Conservation (phyloP, 1,140 invertebrate genomes). For the Physella acuta region DNA sequence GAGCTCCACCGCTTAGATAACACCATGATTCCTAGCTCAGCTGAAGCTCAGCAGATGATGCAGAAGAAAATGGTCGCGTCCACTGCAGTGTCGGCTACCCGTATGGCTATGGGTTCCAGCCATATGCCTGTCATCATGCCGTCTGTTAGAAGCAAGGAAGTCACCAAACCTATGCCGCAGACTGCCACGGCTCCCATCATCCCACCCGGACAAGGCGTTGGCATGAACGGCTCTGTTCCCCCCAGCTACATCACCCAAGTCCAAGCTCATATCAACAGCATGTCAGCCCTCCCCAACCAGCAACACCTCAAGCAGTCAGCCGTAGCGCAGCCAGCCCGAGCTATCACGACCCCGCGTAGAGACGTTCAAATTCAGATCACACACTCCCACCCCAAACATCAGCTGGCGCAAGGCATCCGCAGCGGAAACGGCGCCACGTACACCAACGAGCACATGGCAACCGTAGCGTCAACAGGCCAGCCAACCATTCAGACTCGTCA, state of each 20-base stretch:
- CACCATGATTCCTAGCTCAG: not conserved
- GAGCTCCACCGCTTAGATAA: constrained; percentile 71
- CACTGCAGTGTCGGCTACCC: constrained; percentile 53
- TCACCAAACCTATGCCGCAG: constrained; percentile 89
- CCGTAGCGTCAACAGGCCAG: not conserved
- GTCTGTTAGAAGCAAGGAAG: constrained; percentile 83
- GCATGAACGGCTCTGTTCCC: constrained; percentile 16
- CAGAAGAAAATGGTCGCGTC: constrained; percentile 33
- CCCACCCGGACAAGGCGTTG: constrained; percentile 56
- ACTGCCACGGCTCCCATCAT: constrained; percentile 87
- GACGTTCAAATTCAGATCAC: constrained; percentile 52
- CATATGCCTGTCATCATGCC: constrained; percentile 95
- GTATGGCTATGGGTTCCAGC: constrained; percentile 59
- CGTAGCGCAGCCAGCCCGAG: not conserved
- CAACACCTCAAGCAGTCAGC: constrained; percentile 15
- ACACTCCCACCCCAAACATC: constrained; percentile 31
- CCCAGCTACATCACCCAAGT: constrained; percentile 33
- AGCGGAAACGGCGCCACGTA: constrained; percentile 35
- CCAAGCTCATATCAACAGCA: constrained; percentile 26
- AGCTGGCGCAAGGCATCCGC: constrained; percentile 17
- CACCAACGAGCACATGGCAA: constrained; percentile 23
- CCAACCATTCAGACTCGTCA: constrained; percentile 31
- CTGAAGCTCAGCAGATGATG: constrained; percentile 1
- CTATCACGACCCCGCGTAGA: constrained; percentile 23
- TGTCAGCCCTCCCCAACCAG: constrained; percentile 18